Percentiles rank a stretch among this genome's conserved stretches.
Evolutionary conservation across 2,797 vertebrate species (phyloP).

Genomic region (Sebastes dallii): DNA sequence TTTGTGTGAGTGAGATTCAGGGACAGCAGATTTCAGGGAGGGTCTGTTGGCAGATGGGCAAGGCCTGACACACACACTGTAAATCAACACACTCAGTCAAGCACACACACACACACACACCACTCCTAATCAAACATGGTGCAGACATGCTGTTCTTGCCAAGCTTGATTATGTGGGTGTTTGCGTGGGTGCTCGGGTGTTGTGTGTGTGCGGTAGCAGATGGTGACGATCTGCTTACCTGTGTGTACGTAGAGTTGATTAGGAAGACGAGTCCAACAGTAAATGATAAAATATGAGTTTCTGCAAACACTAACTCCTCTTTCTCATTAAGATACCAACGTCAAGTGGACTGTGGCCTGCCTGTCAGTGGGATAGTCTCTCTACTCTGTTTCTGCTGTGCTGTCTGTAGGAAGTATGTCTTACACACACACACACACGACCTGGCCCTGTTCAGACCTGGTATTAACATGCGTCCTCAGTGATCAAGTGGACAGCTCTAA

Average conservation of each 20-base stretch:
- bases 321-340: neutral
- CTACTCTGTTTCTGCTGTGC: neutral
- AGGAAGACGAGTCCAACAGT: slow-evolving; percentile 30
- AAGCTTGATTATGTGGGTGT: slow-evolving; percentile 19
- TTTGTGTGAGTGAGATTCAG: slow-evolving; percentile 2
- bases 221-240: slow-evolving; percentile 39
- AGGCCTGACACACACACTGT: slow-evolving; percentile 26
- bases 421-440: too few relatives aligned
- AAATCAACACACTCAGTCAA: slow-evolving; percentile 12
- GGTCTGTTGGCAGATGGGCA: slow-evolving; percentile 20
- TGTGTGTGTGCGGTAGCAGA: slow-evolving; percentile 11
- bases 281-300: slow-evolving; percentile 31
- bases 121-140: slow-evolving; percentile 30
- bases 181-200: neutral
- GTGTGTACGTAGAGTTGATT: slow-evolving; percentile 28
- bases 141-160: slow-evolving; percentile 40
- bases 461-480: too few relatives aligned
- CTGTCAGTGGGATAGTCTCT: neutral
- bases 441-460: too few relatives aligned
- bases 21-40: slow-evolving; percentile 37
- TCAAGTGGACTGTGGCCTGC: neutral
- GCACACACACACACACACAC: neutral
- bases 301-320: neutral
- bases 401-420: too few relatives aligned
- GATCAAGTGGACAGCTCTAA: too few relatives aligned